Evolutionary conservation across 1,140 invertebrate species (phyloP), one percentile per base, ranked within the genome.

Genomic region (Achatina immaculata): DNA sequence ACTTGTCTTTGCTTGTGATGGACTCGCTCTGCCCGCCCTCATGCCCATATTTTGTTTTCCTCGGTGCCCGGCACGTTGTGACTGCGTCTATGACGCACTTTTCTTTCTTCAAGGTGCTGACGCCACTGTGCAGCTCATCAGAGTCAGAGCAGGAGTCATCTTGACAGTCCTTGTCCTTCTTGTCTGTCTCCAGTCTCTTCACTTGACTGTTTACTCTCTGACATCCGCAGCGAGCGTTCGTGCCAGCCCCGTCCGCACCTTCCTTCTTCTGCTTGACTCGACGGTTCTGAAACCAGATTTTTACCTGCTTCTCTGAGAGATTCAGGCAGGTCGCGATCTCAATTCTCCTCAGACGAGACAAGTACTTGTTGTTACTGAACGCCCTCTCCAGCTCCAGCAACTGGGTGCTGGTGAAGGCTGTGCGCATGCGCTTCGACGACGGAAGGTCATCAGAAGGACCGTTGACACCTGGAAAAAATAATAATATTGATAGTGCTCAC

Each of bases 301-400:
- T 98, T 58, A 98, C 96, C 92, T 98, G 96, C 89, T 98, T 98
- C 91, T 98, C 97, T 0, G 96, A 96, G 0, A 98, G 90, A 36
- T 95, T 94, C 6, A 94, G 87, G 82, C 92, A 92, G 6, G 92
- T 92, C 36, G 93, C 93, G 42, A 94, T 94, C 87, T 94, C 93
- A 71, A 94, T 94, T 21, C 93, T 85, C 65, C 93, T 86, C 3
- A 94, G 86, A 9, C 93, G 84, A 1, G 93, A 93, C 38, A 94
- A 89, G 85, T 94, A 94, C 93, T 93, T 94, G 77, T 92, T 93
- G 71, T 91, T 84, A 9, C 90, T 86, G 82, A 94, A 94, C 84
- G 93, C 93, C 75, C 93, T 82, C 84, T 94, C 93, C 38, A 94
- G 89, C 83, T 93, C 92, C 38, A 94, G 85, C 9, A 94, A 90